Percentiles rank a stretch among this genome's conserved stretches.
These are phyloP conservation scores for Heliconius sara DNA, from an alignment of 2,888 invertebrate species.

Conservation along the genomic window DNA sequence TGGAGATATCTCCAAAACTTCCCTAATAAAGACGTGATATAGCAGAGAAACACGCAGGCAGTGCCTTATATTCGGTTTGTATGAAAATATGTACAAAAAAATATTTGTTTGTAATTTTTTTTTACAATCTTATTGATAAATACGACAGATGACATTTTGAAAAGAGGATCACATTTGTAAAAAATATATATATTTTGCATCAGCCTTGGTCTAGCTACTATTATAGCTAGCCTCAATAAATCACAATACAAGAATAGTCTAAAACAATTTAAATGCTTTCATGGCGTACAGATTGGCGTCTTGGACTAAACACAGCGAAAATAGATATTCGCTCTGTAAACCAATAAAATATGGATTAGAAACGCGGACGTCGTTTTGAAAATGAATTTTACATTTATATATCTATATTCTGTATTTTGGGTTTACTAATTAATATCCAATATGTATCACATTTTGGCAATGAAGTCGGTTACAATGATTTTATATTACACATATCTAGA, in stretches of 20 bases:
- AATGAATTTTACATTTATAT: neutral
- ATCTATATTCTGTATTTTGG: no score
- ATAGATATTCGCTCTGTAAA: constrained; percentile 53
- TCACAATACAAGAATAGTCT: constrained; percentile 42
- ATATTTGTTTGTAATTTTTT: no score
- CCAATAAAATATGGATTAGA: constrained; percentile 53
- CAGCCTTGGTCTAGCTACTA: constrained; percentile 20
- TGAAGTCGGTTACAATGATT: neutral
- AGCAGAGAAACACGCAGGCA: constrained; percentile 52
- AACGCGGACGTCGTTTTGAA: constrained; percentile 54
- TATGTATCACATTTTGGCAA: neutral
- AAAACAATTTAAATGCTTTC: constrained; percentile 38
- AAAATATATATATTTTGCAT: constrained; percentile 8
- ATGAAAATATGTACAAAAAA: no score
- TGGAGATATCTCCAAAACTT: constrained; percentile 73
- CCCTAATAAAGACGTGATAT: constrained; percentile 60
- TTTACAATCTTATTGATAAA: neutral
- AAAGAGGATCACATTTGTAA: neutral
- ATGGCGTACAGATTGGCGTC: constrained; percentile 42
- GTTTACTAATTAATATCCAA: neutral
- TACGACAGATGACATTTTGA: neutral
- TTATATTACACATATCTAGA: neutral
- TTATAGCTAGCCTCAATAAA: constrained; percentile 44
- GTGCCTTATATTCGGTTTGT: neutral
- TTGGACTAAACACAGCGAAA: constrained; percentile 47